A percentile compares a stretch with the other conserved stretches of the same genome.
Conservation (phyloP, 2,797 vertebrate species). For the Perdix hodgsoniae region DNA sequence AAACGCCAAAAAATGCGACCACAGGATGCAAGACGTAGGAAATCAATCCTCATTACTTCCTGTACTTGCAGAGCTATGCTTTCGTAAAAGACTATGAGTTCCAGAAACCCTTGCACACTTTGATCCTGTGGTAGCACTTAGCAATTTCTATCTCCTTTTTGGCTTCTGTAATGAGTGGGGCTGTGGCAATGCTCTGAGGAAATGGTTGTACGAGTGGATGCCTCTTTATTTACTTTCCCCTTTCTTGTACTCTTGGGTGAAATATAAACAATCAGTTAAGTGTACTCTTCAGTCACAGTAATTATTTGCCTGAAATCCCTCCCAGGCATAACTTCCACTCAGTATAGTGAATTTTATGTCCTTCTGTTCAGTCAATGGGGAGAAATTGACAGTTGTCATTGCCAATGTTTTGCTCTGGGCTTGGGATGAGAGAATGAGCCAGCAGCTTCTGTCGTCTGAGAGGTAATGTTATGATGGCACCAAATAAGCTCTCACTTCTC, state of each 20-base stretch:
- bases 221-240: accelerated
- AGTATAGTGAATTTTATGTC: background rate
- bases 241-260: background rate
- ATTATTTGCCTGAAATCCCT: background rate
- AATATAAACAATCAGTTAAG: background rate
- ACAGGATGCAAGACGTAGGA: background rate
- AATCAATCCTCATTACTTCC: background rate
- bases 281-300: accelerated
- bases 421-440: background rate
- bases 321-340: background rate
- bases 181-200: background rate
- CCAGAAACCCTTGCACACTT: background rate
- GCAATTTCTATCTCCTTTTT: background rate
- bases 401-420: background rate
- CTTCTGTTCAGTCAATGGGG: background rate
- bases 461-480: background rate
- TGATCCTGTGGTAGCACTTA: background rate
- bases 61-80: background rate
- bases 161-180: background rate
- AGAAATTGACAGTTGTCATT: background rate
- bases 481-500: background rate
- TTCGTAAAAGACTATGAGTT: background rate
- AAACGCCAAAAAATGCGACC: background rate
- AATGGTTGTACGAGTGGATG: background rate
- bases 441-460: background rate